Percentiles rank a stretch among this genome's conserved stretches.
Conservation (phyloP, 2,113 vertebrate genomes). For the Rhadina sibilatrix region DNA sequence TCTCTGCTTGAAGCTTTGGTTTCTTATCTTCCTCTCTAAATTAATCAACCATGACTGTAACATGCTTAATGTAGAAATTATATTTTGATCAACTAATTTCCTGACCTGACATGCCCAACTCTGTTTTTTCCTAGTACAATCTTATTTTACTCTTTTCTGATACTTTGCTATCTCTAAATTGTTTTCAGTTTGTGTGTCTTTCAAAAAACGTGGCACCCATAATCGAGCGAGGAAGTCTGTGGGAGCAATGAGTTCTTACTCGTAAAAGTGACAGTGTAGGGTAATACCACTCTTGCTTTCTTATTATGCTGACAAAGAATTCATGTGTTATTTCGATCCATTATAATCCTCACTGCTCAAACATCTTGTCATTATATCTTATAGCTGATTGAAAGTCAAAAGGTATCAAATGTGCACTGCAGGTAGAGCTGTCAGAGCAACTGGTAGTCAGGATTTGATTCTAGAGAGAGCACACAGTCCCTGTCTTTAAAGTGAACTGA, state of each 20-base stretch:
- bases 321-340: neutral
- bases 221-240: neutral
- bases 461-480: neutral
- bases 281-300: neutral
- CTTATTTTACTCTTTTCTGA: conserved; percentile 14
- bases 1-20: neutral
- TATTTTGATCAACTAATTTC: neutral
- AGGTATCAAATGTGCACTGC: neutral
- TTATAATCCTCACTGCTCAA: neutral
- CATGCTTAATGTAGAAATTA: conserved; percentile 20
- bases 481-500: neutral
- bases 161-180: neutral
- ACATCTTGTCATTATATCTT: neutral
- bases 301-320: neutral
- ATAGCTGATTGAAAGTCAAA: neutral
- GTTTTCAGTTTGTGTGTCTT: conserved; percentile 10
- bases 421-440: conserved; percentile 3
- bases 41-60: neutral
- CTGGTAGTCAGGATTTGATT: neutral
- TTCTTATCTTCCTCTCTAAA: conserved; percentile 1
- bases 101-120: neutral
- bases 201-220: neutral
- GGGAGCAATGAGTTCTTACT: neutral
- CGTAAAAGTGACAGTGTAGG: neutral
- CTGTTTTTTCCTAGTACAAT: neutral